Percentiles rank a stretch among this genome's conserved stretches.
Evolutionary conservation across 2,113 vertebrate genomes (phyloP).

Genomic region (Pyxicephalus adspersus): DNA sequence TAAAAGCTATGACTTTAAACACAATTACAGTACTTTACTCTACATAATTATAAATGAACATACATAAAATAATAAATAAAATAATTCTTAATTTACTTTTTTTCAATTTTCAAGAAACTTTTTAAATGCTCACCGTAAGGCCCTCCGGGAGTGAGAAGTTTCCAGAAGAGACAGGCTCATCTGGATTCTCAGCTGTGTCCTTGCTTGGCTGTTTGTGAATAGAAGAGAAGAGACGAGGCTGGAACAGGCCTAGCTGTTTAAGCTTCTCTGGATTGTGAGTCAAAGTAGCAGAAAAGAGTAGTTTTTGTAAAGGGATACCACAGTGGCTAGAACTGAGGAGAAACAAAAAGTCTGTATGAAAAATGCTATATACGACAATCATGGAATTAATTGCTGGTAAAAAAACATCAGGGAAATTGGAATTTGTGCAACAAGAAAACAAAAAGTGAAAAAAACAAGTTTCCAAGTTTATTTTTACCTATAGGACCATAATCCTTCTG

Average conservation of each 20-base stretch:
- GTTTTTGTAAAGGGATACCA: slow-evolving; percentile 90
- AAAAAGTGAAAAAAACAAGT: no score
- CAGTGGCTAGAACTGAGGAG: slow-evolving; percentile 76
- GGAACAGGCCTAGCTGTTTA: slow-evolving; percentile 86
- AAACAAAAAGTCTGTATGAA: neutral
- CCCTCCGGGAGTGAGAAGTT: slow-evolving; percentile 82
- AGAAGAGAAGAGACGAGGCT: slow-evolving; percentile 87
- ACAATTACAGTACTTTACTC: no score
- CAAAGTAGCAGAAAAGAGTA: slow-evolving; percentile 94
- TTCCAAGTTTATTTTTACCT: no score
- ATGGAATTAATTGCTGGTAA: neutral
- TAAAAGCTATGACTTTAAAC: no score
- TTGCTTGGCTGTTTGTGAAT: slow-evolving; percentile 52
- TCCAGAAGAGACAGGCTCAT: slow-evolving; percentile 34
- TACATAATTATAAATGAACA: no score
- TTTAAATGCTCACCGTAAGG: slow-evolving; percentile 76
- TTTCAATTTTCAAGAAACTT: neutral
- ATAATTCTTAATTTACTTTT: neutral
- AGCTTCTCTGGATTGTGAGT: slow-evolving; percentile 94
- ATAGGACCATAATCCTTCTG: neutral
- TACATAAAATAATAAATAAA: no score
- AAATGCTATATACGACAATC: neutral
- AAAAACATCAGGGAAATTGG: neutral
- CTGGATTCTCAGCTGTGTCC: neutral
- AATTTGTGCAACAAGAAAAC: neutral